Evolutionary conservation across 2,113 vertebrate genomes (phyloP).

Genomic region (Thinocorus orbignyianus): DNA sequence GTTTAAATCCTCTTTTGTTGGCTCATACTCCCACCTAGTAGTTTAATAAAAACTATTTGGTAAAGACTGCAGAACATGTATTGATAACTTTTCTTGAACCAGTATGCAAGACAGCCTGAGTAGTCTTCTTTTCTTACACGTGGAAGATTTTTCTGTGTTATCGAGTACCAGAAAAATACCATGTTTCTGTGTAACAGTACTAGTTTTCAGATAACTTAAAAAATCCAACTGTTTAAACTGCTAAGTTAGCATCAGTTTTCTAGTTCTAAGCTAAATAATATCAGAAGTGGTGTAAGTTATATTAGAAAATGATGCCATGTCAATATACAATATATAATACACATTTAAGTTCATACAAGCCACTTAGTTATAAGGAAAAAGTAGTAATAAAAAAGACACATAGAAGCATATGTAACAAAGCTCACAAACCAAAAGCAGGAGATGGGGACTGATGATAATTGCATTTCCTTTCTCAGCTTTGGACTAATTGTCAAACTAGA

Average conservation of each 20-base stretch:
- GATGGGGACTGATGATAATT: neutral
- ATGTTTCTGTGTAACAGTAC: neutral
- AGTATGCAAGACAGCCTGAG: rapidly evolving
- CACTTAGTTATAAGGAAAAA: neutral
- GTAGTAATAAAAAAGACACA: neutral
- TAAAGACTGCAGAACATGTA: neutral
- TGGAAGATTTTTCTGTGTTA: neutral
- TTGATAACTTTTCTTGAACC: neutral
- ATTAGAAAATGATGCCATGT: neutral
- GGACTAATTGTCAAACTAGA: neutral
- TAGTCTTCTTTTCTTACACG: neutral
- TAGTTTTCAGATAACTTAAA: neutral
- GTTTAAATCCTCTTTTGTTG: neutral
- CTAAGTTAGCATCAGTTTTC: neutral
- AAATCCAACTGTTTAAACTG: neutral
- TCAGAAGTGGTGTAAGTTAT: neutral
- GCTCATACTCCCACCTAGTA: neutral
- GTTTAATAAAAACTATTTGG: neutral
- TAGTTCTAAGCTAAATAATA: neutral
- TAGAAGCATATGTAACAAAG: neutral
- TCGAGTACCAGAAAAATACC: neutral
- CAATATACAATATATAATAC: too few relatives aligned
- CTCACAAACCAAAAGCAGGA: neutral
- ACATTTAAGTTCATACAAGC: neutral
- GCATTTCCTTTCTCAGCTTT: neutral